Conservation (phyloP, 1,140 invertebrate genomes). For the Aculops lycopersici region DNA sequence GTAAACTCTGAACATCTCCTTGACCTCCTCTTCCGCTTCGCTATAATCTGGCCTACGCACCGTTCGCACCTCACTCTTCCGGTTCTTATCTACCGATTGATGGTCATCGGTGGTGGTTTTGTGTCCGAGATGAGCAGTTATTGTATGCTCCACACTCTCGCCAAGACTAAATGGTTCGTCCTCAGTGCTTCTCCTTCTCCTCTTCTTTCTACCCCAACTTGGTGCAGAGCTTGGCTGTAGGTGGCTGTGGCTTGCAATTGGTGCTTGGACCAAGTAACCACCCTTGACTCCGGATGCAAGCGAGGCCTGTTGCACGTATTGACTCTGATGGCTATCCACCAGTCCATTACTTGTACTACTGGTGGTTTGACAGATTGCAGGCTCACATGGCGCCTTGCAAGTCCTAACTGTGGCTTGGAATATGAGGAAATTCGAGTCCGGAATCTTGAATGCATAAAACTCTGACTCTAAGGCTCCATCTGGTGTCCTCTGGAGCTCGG, state of each 20-base stretch:
- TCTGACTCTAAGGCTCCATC: slow-evolving; percentile 52
- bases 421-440: slow-evolving; percentile 65
- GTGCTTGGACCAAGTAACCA: too few relatives aligned
- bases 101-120: slow-evolving; percentile 1
- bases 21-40: slow-evolving; percentile 12
- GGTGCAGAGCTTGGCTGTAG: slow-evolving; percentile 9
- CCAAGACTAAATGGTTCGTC: neutral
- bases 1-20: slow-evolving; percentile 13
- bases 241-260: neutral
- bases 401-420: slow-evolving; percentile 67
- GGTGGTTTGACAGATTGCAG: slow-evolving; percentile 18
- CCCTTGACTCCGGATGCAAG: slow-evolving; percentile 8
- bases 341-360: neutral
- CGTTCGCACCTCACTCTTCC: slow-evolving; percentile 4
- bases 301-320: slow-evolving; percentile 11
- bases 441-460: slow-evolving; percentile 77
- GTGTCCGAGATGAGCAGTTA: slow-evolving; percentile 1
- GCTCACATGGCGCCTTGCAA: slow-evolving; percentile 54
- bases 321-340: slow-evolving; percentile 5
- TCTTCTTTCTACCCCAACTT: slow-evolving; percentile 12
- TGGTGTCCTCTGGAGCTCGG: slow-evolving; percentile 45
- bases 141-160: neutral
- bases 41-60: slow-evolving; percentile 2
- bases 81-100: neutral
- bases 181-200: neutral